phyloP scores from a whole-genome alignment of 2,888 invertebrate genomes.

The Hirtodrosophila duncani region DNA sequence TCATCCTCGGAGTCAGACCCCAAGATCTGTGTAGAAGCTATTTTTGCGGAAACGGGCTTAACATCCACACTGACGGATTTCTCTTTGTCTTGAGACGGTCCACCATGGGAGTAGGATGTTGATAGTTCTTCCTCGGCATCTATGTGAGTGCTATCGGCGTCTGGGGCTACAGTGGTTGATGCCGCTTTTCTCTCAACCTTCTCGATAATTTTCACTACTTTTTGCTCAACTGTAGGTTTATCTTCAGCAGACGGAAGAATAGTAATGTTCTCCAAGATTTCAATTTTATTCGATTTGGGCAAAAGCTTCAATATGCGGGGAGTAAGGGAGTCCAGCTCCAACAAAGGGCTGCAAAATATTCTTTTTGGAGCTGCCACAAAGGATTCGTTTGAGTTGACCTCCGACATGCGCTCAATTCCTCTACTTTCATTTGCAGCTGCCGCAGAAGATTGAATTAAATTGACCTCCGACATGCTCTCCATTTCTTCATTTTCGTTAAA shows the following conservation, averaged over 20 bases:
- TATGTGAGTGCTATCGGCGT: background rate
- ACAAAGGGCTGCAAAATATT: slow-evolving; percentile 31
- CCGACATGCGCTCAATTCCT: too few species aligned
- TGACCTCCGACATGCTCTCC: too few species aligned
- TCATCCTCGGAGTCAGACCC: slow-evolving; percentile 56
- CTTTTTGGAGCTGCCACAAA: background rate
- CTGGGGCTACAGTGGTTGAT: background rate
- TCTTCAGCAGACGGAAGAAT: background rate
- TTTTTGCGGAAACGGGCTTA: background rate
- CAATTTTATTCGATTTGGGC: slow-evolving; percentile 11
- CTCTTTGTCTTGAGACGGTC: too few species aligned
- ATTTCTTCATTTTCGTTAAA: too few species aligned
- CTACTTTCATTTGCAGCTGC: too few species aligned
- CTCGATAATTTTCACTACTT: background rate
- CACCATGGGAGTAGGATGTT: too few species aligned
- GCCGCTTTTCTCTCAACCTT: background rate
- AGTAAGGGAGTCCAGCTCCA: slow-evolving; percentile 13
- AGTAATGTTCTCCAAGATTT: slow-evolving; percentile 46
- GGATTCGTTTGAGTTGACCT: too few species aligned
- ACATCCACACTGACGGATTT: too few species aligned
- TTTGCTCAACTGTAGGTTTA: background rate
- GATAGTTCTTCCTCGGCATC: background rate
- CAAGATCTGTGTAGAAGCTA: slow-evolving; percentile 20
- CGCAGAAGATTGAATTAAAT: too few species aligned
- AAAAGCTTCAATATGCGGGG: slow-evolving; percentile 41